Conservation (phyloP, 2,113 vertebrate genomes). For the Heterocephalus glaber region DNA sequence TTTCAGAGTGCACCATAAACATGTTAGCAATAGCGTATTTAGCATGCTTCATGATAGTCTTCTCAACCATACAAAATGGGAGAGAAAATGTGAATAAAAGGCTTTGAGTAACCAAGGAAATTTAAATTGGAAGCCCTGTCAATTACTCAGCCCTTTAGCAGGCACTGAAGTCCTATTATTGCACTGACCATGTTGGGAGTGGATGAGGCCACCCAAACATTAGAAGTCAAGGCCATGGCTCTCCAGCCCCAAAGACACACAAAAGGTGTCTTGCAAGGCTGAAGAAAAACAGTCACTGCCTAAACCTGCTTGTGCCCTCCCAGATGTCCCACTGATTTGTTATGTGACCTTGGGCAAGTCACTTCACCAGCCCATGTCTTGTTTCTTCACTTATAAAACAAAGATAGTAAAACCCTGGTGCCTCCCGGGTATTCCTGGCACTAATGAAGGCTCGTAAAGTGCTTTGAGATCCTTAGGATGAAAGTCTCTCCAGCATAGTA, state of each 20-base stretch:
- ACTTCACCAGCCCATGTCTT: conserved; percentile 52
- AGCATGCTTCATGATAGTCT: background rate
- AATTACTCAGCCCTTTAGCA: background rate
- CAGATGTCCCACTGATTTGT: conserved; percentile 24
- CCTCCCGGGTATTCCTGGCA: conserved; percentile 61
- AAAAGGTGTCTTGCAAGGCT: conserved; percentile 19
- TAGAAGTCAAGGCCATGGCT: background rate
- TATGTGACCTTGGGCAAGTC: conserved; percentile 75
- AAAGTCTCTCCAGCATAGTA: conserved; percentile 73
- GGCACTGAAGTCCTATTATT: background rate
- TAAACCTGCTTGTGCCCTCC: conserved; percentile 40
- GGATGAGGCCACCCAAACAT: background rate
- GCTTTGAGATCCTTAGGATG: conserved; percentile 76
- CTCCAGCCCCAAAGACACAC: conserved; percentile 25
- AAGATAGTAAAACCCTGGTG: conserved; percentile 66
- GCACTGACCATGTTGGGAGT: background rate
- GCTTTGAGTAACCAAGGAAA: background rate
- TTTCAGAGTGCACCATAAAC: background rate
- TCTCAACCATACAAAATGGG: background rate
- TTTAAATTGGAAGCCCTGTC: background rate
- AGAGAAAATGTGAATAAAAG: background rate
- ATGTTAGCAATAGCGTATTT: background rate
- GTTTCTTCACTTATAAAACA: conserved; percentile 71
- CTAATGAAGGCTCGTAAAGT: conserved; percentile 77
- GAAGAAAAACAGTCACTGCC: conserved; percentile 8